Conservation (phyloP, 2,113 vertebrate species). For the Lethenteron camtschaticum region DNA sequence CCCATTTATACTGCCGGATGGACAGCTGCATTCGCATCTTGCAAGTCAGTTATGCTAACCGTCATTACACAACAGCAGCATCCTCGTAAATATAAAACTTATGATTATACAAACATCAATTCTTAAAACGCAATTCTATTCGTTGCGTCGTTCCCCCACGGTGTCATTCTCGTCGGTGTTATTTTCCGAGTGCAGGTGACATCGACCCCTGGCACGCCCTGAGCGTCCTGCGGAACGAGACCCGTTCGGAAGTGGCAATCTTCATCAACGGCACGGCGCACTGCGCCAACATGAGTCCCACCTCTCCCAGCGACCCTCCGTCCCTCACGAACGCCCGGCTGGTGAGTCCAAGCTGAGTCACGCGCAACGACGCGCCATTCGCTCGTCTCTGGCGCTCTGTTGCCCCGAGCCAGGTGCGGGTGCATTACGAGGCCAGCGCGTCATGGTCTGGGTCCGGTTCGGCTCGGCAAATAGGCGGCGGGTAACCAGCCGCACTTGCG, state of each 20-base stretch:
- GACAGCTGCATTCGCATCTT: too few relatives aligned
- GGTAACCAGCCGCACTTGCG: background rate
- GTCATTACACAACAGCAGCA: too few relatives aligned
- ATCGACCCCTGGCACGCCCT: conserved; percentile 32
- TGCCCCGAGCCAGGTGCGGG: too few relatives aligned
- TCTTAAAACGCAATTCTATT: too few relatives aligned
- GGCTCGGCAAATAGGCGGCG: background rate
- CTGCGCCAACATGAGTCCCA: conserved; percentile 26
- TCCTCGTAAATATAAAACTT: too few relatives aligned
- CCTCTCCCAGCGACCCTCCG: conserved; percentile 12
- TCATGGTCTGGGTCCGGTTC: background rate
- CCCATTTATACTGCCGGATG: too few relatives aligned
- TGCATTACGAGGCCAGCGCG: too few relatives aligned
- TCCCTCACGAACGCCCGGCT: conserved; percentile 21
- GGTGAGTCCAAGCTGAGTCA: conserved; percentile 14
- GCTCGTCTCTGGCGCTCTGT: background rate
- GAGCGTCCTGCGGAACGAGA: conserved; percentile 20
- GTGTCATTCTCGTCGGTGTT: too few relatives aligned
- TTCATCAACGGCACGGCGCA: conserved; percentile 27
- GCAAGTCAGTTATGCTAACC: too few relatives aligned
- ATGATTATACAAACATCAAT: too few relatives aligned
- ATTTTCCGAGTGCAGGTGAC: conserved; percentile 17
- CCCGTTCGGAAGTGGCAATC: conserved; percentile 13
- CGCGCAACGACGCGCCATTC: background rate
- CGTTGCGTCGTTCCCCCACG: too few relatives aligned